Conservation (phyloP, 1,140 invertebrate genomes). For the Lepidurus packardi region DNA sequence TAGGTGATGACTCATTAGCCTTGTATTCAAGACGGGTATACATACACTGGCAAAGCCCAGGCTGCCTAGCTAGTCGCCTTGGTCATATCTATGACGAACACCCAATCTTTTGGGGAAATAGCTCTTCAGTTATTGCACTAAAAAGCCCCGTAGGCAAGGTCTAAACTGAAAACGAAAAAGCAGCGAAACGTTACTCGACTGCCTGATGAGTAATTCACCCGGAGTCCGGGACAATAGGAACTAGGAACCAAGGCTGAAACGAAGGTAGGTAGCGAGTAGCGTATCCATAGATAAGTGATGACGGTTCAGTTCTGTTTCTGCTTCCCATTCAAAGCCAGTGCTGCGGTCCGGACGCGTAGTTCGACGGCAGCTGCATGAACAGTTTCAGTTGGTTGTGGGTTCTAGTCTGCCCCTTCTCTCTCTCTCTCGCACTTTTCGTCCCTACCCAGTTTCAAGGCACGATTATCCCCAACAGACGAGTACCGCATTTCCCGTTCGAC, state of each 20-base stretch:
- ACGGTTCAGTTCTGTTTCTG: background rate
- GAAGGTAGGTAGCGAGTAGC: background rate
- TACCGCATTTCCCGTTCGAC: background rate
- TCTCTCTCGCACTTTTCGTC: background rate
- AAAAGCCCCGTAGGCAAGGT: background rate
- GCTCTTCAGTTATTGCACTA: background rate
- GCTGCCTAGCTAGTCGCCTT: background rate
- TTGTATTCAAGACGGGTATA: background rate
- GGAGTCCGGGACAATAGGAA: background rate
- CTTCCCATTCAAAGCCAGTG: conserved; percentile 7
- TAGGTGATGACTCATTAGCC: conserved; percentile 1
- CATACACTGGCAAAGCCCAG: background rate
- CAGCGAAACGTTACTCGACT: background rate
- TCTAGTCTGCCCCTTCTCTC: background rate
- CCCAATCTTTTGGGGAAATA: background rate
- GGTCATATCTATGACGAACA: background rate
- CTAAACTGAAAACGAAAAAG: background rate
- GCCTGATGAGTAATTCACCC: background rate
- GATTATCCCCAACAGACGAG: background rate
- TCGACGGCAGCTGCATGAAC: background rate
- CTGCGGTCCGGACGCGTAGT: background rate
- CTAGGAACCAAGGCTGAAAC: conserved; percentile 6
- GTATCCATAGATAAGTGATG: background rate
- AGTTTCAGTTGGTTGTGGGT: background rate
- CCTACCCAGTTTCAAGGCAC: background rate